phyloP scores from a whole-genome alignment of 2,797 vertebrate species.

The Neomorphus geoffroyi region DNA sequence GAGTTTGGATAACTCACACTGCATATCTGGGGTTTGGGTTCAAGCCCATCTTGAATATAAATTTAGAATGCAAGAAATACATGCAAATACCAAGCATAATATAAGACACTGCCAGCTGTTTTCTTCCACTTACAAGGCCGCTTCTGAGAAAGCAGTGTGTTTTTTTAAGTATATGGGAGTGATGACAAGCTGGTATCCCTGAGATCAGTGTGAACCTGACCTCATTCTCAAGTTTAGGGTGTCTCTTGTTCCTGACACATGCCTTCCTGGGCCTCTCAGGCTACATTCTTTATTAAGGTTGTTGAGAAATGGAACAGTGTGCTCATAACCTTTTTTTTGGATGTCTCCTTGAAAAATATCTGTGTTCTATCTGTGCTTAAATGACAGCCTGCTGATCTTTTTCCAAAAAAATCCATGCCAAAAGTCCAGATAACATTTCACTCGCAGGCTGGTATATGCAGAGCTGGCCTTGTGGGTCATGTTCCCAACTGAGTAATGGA shows the following conservation, averaged over 20 bases:
- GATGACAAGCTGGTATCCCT: slow-evolving; percentile 52
- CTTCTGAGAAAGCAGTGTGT: slow-evolving; percentile 46
- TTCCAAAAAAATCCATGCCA: slow-evolving; percentile 47
- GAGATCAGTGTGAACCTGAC: slow-evolving; percentile 46
- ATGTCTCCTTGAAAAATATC: slow-evolving; percentile 43
- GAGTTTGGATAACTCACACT: slow-evolving; percentile 20
- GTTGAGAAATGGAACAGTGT: slow-evolving; percentile 46
- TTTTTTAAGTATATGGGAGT: slow-evolving; percentile 24
- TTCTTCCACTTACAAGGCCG: neutral
- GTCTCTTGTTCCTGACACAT: slow-evolving; percentile 26
- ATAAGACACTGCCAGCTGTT: slow-evolving; percentile 60
- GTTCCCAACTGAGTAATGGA: slow-evolving; percentile 50
- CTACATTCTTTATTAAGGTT: slow-evolving; percentile 45
- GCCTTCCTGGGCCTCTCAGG: slow-evolving; percentile 20
- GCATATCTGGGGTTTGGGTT: slow-evolving; percentile 58
- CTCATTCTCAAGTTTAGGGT: slow-evolving; percentile 41
- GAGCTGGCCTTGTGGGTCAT: slow-evolving; percentile 30
- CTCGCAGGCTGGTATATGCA: slow-evolving; percentile 51
- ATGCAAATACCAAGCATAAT: slow-evolving; percentile 54
- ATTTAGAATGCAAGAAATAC: slow-evolving; percentile 57
- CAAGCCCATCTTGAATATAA: slow-evolving; percentile 54
- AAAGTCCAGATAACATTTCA: slow-evolving; percentile 11
- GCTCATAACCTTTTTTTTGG: slow-evolving; percentile 47
- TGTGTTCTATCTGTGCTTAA: slow-evolving; percentile 47
- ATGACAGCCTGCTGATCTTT: slow-evolving; percentile 24